Base-by-base conservation (phyloP, 2,113 vertebrate species). In the Eidolon helvum region DNA sequence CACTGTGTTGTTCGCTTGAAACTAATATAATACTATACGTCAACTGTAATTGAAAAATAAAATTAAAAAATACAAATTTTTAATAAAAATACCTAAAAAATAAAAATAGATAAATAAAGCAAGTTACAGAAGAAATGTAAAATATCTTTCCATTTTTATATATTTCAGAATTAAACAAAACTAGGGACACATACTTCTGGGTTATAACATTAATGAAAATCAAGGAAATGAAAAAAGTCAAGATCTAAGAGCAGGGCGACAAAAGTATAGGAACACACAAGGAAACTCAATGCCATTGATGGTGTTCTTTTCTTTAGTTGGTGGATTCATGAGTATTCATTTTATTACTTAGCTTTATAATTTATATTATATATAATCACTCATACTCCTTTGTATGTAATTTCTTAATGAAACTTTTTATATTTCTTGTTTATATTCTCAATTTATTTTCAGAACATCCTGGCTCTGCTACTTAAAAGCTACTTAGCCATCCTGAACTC, bases 191-290 rank as follows among this genome's bases (percentile, higher is more conserved):
- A 38, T 57, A 48, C 43, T 85, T 96, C 59, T 59, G 24, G 69
- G 43, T 80, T 59, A 93, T 88, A 93, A 55, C 35, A 33, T 91
- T 72, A 94, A 69, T 53, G 19, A 89, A 96, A 95, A 87, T 85
- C 63, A 86, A 72, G 11, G 30, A 30, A 94, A 78, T 79, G 15
- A 55, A 57, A 94, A 71, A 87, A 18, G 9, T 72, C n/a, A 89
- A n/a, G 14, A 48, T 61, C 22, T 50, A 38, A 61, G 61, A 21
- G 28, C 83, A 83, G 18, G 6, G 7, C 69, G 65, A 63, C 9
- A 55, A 11, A 30, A 77, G 43, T 45, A 63, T 28, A 75, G 55
- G 19, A 30, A 26, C 30, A 57, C 16, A 40, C 26, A 65, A 30
- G 11, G 12, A 87, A 65, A 87, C 11, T 63, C 38, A 12, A 10